phyloP scores from a whole-genome alignment of 2,888 invertebrate species.

The Mythimna loreyi region DNA sequence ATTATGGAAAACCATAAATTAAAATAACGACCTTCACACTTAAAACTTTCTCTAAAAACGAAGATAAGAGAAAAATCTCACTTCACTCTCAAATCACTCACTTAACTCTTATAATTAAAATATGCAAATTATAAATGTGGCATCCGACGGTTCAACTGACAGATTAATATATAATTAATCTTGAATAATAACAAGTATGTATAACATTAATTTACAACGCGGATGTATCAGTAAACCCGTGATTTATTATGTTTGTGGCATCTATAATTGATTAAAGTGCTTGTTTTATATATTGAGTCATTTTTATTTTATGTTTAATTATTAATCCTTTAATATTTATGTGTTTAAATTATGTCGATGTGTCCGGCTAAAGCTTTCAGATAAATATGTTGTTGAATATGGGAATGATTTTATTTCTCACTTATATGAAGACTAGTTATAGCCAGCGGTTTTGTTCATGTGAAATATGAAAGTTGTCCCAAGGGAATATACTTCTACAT shows the following conservation, averaged over 20 bases:
- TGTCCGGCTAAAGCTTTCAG: neutral
- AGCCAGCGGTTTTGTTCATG: no score
- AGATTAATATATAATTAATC: conserved; percentile 51
- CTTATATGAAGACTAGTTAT: no score
- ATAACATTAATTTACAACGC: conserved; percentile 59
- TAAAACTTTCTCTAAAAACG: no score
- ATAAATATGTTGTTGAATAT: neutral
- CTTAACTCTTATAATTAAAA: conserved; percentile 32
- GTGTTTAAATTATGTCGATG: neutral
- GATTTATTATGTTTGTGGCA: conserved; percentile 57
- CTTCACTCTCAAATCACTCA: conserved; percentile 21
- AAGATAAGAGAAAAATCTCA: conserved; percentile 9
- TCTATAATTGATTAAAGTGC: conserved; percentile 52
- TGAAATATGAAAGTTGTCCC: no score
- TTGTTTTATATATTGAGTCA: conserved; percentile 47
- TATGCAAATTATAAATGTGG: conserved; percentile 39
- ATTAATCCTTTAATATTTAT: conserved; percentile 39
- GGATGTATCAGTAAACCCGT: conserved; percentile 58
- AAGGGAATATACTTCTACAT: no score
- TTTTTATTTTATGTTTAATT: conserved; percentile 50
- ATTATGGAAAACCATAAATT: conserved; percentile 33
- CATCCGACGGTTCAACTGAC: conserved; percentile 24
- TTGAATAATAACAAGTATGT: conserved; percentile 43
- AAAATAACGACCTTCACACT: conserved; percentile 37
- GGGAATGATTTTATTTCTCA: neutral